phyloP scores from a whole-genome alignment of 2,888 invertebrate species.

The Loripinus fragilis region DNA sequence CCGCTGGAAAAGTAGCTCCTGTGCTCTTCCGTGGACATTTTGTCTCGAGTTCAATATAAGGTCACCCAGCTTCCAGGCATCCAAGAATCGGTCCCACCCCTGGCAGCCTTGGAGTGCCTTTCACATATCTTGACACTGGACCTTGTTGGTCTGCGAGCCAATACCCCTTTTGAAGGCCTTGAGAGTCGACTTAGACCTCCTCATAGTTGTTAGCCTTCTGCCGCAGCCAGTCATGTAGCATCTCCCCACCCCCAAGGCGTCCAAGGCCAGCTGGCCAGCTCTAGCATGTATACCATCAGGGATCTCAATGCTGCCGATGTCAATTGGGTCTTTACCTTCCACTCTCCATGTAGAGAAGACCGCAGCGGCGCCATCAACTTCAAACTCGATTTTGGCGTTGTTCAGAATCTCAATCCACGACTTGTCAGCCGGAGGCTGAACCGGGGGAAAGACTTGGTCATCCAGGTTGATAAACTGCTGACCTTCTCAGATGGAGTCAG shows the following conservation, averaged over 20 bases:
- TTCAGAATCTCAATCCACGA: constrained; percentile 15
- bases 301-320: neutral
- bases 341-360: constrained; percentile 23
- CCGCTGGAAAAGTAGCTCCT: neutral
- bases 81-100: neutral
- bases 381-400: constrained; percentile 25
- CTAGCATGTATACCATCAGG: constrained; percentile 2
- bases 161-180: neutral
- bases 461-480: constrained; percentile 18
- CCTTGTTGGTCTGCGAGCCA: neutral
- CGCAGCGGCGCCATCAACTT: constrained; percentile 16
- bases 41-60: neutral
- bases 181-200: neutral
- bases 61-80: neutral
- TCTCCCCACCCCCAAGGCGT: too few species aligned
- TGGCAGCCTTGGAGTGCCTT: neutral
- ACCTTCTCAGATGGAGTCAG: neutral
- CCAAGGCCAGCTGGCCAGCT: neutral
- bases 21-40: neutral
- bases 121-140: neutral
- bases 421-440: constrained; percentile 19
- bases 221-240: too few species aligned
- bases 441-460: constrained; percentile 21
- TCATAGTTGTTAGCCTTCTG: too few species aligned
- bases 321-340: constrained; percentile 1